phyloP scores from a whole-genome alignment of 2,888 invertebrate species.

The Taphrorychus bicolor region DNA sequence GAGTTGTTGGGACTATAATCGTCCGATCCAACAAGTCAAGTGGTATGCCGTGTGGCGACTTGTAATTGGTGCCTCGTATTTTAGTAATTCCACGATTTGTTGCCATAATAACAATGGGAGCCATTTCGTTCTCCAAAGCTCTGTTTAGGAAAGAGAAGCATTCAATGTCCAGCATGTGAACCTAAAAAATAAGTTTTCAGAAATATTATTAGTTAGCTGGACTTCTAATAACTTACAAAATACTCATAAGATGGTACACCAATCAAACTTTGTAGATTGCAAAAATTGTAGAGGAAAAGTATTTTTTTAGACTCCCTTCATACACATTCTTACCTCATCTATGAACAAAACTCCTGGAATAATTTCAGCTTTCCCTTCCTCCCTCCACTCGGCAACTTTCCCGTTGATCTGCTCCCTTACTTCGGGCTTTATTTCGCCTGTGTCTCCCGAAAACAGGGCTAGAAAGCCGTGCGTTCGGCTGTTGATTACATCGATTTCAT shows the following conservation, averaged over 20 bases:
- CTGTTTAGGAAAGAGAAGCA: conserved; percentile 98
- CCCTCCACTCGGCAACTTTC: conserved; percentile 94
- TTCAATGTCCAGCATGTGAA: conserved; percentile 99
- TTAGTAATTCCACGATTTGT: conserved; percentile 95
- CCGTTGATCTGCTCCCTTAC: conserved; percentile 97
- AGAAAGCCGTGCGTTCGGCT: conserved; percentile 97
- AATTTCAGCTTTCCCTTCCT: conserved; percentile 99
- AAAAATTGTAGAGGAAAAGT: no score
- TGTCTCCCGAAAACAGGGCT: conserved; percentile 97
- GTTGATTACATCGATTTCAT: conserved; percentile 99
- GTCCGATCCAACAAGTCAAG: conserved; percentile 94
- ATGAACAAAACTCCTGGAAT: conserved; percentile 97
- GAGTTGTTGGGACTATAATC: conserved; percentile 91
- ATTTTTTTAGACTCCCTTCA: no score
- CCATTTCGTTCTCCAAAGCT: conserved; percentile 95
- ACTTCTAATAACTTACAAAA: no score
- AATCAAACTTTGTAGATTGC: neutral
- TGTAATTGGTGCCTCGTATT: conserved; percentile 83
- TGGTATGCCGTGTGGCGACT: conserved; percentile 96
- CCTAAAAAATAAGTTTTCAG: conserved; percentile 51
- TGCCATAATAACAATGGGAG: conserved; percentile 98
- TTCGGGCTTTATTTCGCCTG: conserved; percentile 97
- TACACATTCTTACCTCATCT: conserved; percentile 78
- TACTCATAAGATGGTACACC: neutral
- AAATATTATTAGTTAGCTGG: no score